Conservation (phyloP, 2,113 vertebrate species). For the Tenrec ecaudatus region DNA sequence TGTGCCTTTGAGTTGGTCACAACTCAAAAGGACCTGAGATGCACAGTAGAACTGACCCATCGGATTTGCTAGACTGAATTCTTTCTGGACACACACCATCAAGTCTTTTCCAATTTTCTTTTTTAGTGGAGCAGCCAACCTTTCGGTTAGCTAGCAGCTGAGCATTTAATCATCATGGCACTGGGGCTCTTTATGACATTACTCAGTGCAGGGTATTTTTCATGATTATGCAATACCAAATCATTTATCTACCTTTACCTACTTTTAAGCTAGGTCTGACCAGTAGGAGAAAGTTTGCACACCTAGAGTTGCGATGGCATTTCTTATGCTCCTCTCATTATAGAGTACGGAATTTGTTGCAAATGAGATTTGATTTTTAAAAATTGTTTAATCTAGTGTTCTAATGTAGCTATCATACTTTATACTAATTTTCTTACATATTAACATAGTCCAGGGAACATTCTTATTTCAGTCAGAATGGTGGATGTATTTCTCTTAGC, state of each 20-base stretch:
- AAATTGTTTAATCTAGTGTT: constrained; percentile 51
- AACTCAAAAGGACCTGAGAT: not conserved
- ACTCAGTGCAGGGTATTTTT: not conserved
- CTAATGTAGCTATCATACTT: not conserved
- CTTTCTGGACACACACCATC: not conserved
- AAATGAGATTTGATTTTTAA: constrained; percentile 6
- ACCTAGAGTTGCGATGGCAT: not conserved
- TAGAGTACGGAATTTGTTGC: not conserved
- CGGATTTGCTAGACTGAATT: not conserved
- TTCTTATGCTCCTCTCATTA: not conserved
- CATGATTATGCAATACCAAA: not conserved
- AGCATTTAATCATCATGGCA: not conserved
- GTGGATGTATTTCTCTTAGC: not conserved
- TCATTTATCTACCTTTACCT: not conserved
- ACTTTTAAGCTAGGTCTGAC: not conserved
- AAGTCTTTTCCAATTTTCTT: not conserved
- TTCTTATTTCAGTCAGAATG: constrained; percentile 15
- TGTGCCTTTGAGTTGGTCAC: not conserved
- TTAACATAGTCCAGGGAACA: not conserved
- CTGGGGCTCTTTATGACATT: not conserved
- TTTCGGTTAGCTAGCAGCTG: not conserved
- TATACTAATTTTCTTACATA: not conserved
- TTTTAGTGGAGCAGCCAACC: not conserved
- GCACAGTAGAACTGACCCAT: not conserved
- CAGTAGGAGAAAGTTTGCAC: not conserved